Evolutionary conservation across 2,797 vertebrate genomes (phyloP).

Genomic region (Oreochromis grahami): DNA sequence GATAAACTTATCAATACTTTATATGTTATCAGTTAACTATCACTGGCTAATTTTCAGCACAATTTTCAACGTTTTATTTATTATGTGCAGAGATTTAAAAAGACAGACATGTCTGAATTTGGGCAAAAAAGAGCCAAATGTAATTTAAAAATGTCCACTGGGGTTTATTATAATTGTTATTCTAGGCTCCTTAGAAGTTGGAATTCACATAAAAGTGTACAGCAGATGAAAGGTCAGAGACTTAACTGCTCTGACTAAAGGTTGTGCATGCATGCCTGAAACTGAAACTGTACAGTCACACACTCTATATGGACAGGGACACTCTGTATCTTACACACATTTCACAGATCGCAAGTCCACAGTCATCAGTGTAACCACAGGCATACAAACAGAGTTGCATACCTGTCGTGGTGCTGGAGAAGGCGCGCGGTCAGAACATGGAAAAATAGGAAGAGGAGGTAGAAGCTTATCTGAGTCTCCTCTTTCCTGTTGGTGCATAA

Average conservation of each 20-base stretch:
- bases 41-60: not conserved
- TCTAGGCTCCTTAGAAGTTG: not conserved
- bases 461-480: not conserved
- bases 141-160: not conserved
- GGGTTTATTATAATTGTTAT: not conserved
- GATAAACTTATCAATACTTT: not conserved
- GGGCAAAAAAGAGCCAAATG: not conserved
- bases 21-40: not conserved
- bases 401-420: not conserved
- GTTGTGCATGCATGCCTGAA: not conserved
- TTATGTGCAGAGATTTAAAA: not conserved
- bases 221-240: not conserved
- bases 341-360: not conserved
- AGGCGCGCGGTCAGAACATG: fast-evolving
- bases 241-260: not conserved
- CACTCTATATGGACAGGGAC: fast-evolving
- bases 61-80: not conserved
- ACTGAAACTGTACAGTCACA: not conserved
- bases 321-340: not conserved
- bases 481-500: not conserved
- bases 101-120: not conserved
- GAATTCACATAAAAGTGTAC: not conserved
- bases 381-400: not conserved
- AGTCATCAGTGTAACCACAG: not conserved
- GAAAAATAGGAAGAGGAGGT: not conserved